Percentiles rank a stretch among this genome's conserved stretches.
phyloP scores from a whole-genome alignment of 2,113 vertebrate genomes.

The Serilophus lunatus region DNA sequence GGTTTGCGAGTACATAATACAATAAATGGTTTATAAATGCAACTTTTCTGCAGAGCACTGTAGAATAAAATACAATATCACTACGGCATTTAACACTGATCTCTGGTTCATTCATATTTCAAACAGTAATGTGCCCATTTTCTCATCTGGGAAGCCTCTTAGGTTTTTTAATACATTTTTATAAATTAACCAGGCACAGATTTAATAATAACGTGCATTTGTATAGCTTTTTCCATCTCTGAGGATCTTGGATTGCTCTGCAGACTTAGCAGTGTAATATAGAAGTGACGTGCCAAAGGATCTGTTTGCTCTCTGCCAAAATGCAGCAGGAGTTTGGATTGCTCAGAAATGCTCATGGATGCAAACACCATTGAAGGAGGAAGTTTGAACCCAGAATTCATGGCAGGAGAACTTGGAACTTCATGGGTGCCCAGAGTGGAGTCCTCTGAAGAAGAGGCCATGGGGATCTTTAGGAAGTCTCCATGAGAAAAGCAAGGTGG shows the following conservation, averaged over 20 bases:
- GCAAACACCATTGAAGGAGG: accelerated
- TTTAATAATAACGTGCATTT: slow-evolving; percentile 47
- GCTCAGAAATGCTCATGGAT: background rate
- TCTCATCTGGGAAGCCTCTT: slow-evolving; percentile 43
- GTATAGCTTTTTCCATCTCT: background rate
- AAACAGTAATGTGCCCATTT: slow-evolving; percentile 49
- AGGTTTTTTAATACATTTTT: slow-evolving; percentile 38
- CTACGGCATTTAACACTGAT: slow-evolving; percentile 36
- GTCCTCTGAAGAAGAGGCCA: background rate
- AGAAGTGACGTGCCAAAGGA: background rate
- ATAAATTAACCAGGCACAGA: slow-evolving; percentile 61
- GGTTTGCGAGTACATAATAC: slow-evolving; percentile 37
- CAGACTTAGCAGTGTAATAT: background rate
- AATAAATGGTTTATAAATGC: slow-evolving; percentile 65
- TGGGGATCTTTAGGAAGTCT: background rate
- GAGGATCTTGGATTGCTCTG: background rate
- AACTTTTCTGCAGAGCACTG: slow-evolving; percentile 50
- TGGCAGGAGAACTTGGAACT: background rate
- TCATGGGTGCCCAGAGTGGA: background rate
- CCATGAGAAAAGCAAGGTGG: background rate
- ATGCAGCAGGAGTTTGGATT: background rate
- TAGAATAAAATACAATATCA: slow-evolving; percentile 25
- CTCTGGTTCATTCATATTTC: slow-evolving; percentile 58
- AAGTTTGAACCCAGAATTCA: accelerated
- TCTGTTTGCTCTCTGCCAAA: background rate